Conservation (phyloP, 53 echinoderm and acorn worm species). For the Mesocentrotus franciscanus region DNA sequence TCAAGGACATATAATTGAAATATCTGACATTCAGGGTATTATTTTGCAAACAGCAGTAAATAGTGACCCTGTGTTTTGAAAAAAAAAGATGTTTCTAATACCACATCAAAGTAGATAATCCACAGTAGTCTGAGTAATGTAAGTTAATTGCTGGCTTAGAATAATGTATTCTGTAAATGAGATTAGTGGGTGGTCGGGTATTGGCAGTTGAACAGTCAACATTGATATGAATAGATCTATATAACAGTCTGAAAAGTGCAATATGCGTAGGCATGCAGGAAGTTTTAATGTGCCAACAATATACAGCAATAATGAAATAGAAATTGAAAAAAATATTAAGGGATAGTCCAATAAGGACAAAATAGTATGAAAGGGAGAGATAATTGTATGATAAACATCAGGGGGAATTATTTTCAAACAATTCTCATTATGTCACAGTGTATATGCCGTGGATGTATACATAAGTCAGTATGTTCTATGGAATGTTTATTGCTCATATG, state of each 20-base stretch:
- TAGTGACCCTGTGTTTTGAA: too few species aligned
- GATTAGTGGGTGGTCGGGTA: neutral
- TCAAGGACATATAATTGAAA: too few species aligned
- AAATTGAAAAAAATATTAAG: neutral
- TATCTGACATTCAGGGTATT: too few species aligned
- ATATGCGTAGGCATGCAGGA: conserved; percentile 48
- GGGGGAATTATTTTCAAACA: neutral
- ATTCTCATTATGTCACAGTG: neutral
- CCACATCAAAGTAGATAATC: neutral
- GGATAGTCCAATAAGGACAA: neutral
- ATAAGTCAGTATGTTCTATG: neutral
- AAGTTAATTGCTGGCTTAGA: neutral
- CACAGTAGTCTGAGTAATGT: neutral
- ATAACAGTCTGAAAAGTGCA: conserved; percentile 30
- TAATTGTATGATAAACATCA: neutral
- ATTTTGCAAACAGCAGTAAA: too few species aligned
- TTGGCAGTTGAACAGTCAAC: conserved; percentile 15
- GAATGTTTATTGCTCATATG: neutral
- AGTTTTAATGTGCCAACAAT: neutral
- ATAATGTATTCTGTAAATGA: conserved; percentile 19
- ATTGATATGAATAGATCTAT: conserved; percentile 12
- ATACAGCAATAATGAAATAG: neutral
- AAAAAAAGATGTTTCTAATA: neutral
- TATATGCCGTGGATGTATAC: neutral
- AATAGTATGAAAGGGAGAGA: neutral